These are phyloP conservation scores for Catocala nupta DNA, from an alignment of 2,888 invertebrate genomes.

Conservation along the genomic window DNA sequence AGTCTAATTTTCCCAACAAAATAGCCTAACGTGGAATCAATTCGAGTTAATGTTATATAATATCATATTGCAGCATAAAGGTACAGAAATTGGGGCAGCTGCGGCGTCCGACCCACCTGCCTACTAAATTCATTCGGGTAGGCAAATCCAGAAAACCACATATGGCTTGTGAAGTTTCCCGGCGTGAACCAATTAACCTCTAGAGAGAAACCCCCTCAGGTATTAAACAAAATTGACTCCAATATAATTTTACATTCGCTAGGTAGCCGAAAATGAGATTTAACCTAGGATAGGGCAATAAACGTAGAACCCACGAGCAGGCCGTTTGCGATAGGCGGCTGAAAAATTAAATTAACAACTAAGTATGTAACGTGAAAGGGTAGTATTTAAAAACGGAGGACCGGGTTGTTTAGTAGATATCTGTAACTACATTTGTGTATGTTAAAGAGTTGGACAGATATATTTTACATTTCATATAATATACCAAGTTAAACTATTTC, in stretches of 20 bases:
- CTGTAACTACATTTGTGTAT: too few species aligned
- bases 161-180: constrained; percentile 73
- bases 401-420: not conserved
- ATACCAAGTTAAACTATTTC: too few species aligned
- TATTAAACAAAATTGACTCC: constrained; percentile 77
- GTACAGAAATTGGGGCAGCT: constrained; percentile 55
- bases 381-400: constrained; percentile 12
- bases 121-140: constrained; percentile 61
- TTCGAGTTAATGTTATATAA: constrained; percentile 55
- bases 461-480: too few species aligned
- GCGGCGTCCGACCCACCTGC: constrained; percentile 53
- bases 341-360: constrained; percentile 42
- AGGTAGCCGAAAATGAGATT: constrained; percentile 62
- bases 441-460: too few species aligned
- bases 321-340: constrained; percentile 34
- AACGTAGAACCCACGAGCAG: constrained; percentile 34
- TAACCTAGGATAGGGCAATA: constrained; percentile 53
- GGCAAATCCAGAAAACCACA: constrained; percentile 73
- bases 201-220: constrained; percentile 57
- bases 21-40: constrained; percentile 54
- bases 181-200: constrained; percentile 74
- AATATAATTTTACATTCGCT: constrained; percentile 72
- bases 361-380: constrained; percentile 20
- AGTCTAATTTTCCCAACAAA: constrained; percentile 38
- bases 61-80: constrained; percentile 59